Base-by-base conservation (phyloP, 2,113 vertebrate species). In the Catharus bicknelli region DNA sequence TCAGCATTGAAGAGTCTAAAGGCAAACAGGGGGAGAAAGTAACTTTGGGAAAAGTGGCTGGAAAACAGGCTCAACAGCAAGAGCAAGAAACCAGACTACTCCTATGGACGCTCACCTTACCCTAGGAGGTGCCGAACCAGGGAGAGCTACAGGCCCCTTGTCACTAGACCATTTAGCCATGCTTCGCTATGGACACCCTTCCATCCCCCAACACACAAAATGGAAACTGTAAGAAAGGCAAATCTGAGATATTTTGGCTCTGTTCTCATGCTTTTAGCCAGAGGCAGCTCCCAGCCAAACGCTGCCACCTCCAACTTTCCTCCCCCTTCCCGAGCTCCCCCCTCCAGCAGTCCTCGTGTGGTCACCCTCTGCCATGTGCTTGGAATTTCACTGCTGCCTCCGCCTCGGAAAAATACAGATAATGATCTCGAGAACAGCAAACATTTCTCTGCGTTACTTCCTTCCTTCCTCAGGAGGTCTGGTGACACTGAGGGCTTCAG, bases 401-500 rank as follows among this genome's bases (percentile, higher is more conserved):
- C 45, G 19, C 80, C 92, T 96, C 54, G 8, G 94, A 78, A 86
- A 92, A 96, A 88, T 83, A 95, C 96, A 97, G 97, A 98, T 96
- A 96, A 79, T 22, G 67, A 97, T 97, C 97, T 97, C 22, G 5
- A 96, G 96, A 96, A 96, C 88, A 96, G 86, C 88, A 93, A 95
- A 94, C 80, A 77, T 91, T 95, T 96, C 91, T 96, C 96, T 91
- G 88, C 58, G 70, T 90, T 95, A 97, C 95, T 97, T 97, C 96
- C 97, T 97, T 97, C 96, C 97, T 97, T 97, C 96, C 97, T 97
- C 97, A 96, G 96, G 95, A 97, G 97, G 96, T 93, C 96, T 97
- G 96, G 93, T 90, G 90, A 94, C 95, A 93, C 96, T 47, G 86
- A 97, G 96, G 97, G 96, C 96, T 97, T 97, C 97, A 96, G 81